Percentiles rank a stretch among this genome's conserved stretches.
Conservation (phyloP, 2,113 vertebrate species). For the Dendrocopos noguchii region DNA sequence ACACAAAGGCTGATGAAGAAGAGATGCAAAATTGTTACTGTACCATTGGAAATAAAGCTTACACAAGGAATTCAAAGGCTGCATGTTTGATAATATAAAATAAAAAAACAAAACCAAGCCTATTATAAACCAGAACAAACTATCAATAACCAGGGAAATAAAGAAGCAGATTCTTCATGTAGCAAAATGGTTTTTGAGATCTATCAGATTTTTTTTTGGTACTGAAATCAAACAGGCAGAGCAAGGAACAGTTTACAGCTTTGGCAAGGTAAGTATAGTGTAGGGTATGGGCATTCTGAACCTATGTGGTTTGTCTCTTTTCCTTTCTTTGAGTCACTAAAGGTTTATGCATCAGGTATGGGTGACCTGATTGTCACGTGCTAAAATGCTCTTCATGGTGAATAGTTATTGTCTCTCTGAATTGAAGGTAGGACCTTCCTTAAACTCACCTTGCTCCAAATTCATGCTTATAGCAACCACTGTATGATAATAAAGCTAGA, state of each 20-base stretch:
- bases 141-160: not conserved
- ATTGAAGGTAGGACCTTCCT: not conserved
- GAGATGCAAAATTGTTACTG: constrained; percentile 27
- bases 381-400: not conserved
- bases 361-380: not conserved
- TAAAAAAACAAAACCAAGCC: not conserved
- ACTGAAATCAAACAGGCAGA: not conserved
- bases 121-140: not conserved
- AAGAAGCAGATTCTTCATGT: not conserved
- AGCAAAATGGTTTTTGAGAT: not conserved
- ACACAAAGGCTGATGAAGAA: constrained; percentile 34
- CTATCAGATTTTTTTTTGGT: not conserved
- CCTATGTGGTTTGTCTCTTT: not conserved
- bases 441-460: not conserved
- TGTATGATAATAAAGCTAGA: not conserved
- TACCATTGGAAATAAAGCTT: not conserved
- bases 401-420: not conserved
- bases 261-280: not conserved
- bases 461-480: not conserved
- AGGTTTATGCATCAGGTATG: not conserved
- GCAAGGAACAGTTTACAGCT: not conserved
- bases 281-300: not conserved
- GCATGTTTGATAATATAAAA: not conserved
- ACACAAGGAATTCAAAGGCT: constrained; percentile 39
- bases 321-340: not conserved